Percentiles rank a stretch among this genome's conserved stretches.
phyloP scores from a whole-genome alignment of 1,140 invertebrate genomes.

The Hyposmocoma kahamanoa region DNA sequence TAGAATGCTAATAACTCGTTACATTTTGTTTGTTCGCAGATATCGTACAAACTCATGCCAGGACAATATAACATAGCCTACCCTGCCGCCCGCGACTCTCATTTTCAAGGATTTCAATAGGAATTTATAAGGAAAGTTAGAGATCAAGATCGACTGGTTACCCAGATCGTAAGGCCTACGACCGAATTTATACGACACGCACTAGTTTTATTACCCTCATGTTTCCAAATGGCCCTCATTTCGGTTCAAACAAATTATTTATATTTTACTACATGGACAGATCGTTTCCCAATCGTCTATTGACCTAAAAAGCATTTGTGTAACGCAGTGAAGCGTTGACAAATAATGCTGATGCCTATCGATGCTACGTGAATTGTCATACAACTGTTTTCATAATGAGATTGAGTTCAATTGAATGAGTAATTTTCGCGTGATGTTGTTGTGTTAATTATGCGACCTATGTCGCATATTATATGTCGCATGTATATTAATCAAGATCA shows the following conservation, averaged over 20 bases:
- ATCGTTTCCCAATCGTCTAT: conserved; percentile 68
- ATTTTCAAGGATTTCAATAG: conserved; percentile 12
- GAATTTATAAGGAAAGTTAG: conserved; percentile 15
- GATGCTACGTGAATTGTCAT: conserved; percentile 28
- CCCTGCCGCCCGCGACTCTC: conserved; percentile 20
- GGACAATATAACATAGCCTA: conserved; percentile 33
- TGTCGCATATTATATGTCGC: too few species aligned
- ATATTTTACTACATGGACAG: conserved; percentile 68
- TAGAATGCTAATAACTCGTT: conserved; percentile 63
- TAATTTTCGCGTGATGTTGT: too few species aligned
- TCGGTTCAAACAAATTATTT: conserved; percentile 70
- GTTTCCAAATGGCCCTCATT: conserved; percentile 73
- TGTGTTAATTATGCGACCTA: too few species aligned
- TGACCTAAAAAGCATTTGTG: conserved; percentile 68
- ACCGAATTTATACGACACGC: conserved; percentile 66
- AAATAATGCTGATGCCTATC: conserved; percentile 55
- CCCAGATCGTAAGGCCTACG: conserved; percentile 33
- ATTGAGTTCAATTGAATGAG: too few species aligned
- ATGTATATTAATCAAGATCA: too few species aligned
- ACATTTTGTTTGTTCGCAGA: conserved; percentile 41
- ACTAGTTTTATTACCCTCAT: conserved; percentile 74
- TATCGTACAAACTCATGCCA: conserved; percentile 39
- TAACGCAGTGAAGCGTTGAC: conserved; percentile 62
- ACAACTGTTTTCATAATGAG: not conserved
- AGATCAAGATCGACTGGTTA: conserved; percentile 25